These are phyloP conservation scores for Haemorhous mexicanus DNA, from an alignment of 2,113 vertebrate genomes.

Conservation along the genomic window DNA sequence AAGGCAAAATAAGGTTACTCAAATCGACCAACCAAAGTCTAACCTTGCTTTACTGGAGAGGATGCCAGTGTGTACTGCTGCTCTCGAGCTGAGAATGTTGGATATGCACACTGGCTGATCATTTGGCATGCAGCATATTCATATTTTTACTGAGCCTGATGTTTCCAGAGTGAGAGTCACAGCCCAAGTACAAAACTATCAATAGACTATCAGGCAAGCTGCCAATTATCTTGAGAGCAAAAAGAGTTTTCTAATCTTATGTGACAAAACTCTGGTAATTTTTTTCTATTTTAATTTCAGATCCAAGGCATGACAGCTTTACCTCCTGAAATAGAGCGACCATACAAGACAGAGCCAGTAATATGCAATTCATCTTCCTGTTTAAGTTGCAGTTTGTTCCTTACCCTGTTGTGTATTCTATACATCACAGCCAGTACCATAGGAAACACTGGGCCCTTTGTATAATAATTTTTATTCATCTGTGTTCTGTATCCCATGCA, in stretches of 20 bases:
- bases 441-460: not conserved
- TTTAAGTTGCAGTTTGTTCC: not conserved
- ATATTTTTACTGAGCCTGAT: not conserved
- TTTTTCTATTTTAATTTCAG: conserved; percentile 56
- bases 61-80: not conserved
- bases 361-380: conserved; percentile 56
- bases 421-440: not conserved
- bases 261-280: not conserved
- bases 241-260: not conserved
- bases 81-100: not conserved
- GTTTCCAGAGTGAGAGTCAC: not conserved
- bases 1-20: not conserved
- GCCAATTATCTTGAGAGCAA: not conserved
- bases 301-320: conserved; percentile 79
- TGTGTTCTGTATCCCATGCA: not conserved
- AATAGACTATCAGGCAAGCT: not conserved
- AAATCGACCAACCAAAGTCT: not conserved
- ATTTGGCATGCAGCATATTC: not conserved
- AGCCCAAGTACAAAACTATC: not conserved
- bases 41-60: not conserved
- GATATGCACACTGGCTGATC: not conserved
- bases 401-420: not conserved
- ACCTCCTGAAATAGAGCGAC: conserved; percentile 71
- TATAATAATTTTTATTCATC: not conserved
- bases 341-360: conserved; percentile 62